These are phyloP conservation scores for Cephus rjabovi DNA, from an alignment of 2,888 invertebrate species.

Conservation along the genomic window DNA sequence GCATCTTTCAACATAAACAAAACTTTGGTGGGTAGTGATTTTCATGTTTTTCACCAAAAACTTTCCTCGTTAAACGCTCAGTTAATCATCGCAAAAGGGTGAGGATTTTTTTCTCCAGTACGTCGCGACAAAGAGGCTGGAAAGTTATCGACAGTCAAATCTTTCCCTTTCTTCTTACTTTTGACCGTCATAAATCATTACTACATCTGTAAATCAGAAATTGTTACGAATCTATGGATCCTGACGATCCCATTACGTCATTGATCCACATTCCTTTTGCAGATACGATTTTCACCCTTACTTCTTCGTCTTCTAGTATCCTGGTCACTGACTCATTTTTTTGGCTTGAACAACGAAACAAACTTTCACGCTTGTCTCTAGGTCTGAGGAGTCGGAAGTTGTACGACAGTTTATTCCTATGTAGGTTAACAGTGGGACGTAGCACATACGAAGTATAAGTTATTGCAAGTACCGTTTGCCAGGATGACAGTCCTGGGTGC, in stretches of 20 bases:
- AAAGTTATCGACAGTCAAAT: not conserved
- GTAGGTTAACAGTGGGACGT: constrained; percentile 37
- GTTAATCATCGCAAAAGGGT: not conserved
- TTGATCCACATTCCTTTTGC: not conserved
- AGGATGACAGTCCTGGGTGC: constrained; percentile 41
- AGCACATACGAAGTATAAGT: constrained; percentile 19
- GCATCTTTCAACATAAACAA: not conserved
- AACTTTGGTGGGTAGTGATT: not conserved
- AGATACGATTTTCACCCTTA: not conserved
- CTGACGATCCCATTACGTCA: not conserved
- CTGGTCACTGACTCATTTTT: not conserved
- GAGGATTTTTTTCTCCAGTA: not conserved
- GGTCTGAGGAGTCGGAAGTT: constrained; percentile 30
- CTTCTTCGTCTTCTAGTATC: not conserved
- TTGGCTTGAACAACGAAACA: not conserved
- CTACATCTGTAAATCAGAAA: not conserved
- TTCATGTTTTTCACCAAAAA: not conserved
- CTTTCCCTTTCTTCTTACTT: not conserved
- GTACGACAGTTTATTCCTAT: constrained; percentile 16
- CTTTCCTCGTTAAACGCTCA: not conserved
- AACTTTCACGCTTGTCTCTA: constrained; percentile 15
- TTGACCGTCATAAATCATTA: not conserved
- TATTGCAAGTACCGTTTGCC: constrained; percentile 38
- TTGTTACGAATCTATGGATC: not conserved
- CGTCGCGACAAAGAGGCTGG: not conserved